Percentiles rank a stretch among this genome's conserved stretches.
Conservation (phyloP, 92 coral and sea anemone genomes). For the Palythoa heliodiscus region DNA sequence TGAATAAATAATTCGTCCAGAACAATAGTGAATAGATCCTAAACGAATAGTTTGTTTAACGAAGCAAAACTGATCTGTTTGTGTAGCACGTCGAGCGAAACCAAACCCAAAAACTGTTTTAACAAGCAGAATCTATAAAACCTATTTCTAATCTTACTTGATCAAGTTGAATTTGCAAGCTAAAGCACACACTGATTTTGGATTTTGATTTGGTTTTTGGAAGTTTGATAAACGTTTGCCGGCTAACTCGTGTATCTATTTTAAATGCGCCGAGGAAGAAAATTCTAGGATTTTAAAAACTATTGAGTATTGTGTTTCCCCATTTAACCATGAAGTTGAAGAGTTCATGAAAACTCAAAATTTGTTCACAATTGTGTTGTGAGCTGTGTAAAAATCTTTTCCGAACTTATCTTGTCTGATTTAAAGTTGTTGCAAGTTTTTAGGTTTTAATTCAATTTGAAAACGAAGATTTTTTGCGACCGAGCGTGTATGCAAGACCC, state of each 20-base stretch:
- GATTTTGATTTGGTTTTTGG: neutral
- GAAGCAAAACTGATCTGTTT: neutral
- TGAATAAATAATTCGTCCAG: neutral
- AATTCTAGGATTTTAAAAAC: neutral
- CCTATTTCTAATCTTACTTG: neutral
- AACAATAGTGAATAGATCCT: neutral
- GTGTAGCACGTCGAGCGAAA: neutral
- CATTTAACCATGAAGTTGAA: slow-evolving; percentile 21
- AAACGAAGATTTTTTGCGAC: neutral
- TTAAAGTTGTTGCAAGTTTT: neutral
- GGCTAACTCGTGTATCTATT: neutral
- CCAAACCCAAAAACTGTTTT: neutral
- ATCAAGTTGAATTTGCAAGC: neutral
- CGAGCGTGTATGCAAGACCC: neutral
- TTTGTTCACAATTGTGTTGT: neutral
- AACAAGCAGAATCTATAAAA: neutral
- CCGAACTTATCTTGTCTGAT: neutral
- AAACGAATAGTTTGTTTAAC: neutral
- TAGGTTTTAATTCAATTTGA: neutral
- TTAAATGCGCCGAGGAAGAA: neutral
- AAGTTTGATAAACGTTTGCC: neutral
- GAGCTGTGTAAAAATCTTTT: too few species aligned
- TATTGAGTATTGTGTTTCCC: slow-evolving; percentile 26
- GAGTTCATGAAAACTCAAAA: neutral
- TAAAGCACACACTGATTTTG: neutral